phyloP scores from a whole-genome alignment of 2,888 invertebrate species.

The Monoplex corrugatus region DNA sequence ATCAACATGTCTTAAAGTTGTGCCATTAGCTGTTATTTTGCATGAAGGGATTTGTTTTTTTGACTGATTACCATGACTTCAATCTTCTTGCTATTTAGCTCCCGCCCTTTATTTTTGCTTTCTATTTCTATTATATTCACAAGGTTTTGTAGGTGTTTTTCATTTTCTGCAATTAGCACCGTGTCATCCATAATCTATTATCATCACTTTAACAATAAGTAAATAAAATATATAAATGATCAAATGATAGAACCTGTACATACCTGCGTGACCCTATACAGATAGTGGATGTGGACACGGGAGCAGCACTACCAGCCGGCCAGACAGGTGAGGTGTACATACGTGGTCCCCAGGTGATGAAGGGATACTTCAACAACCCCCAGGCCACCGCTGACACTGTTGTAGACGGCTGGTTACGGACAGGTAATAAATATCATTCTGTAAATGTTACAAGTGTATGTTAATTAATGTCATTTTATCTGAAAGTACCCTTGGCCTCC shows the following conservation, averaged over 20 bases:
- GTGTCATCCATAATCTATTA: too few species aligned
- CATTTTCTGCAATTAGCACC: neutral
- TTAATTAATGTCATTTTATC: neutral
- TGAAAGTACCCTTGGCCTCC: too few species aligned
- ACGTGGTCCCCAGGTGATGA: slow-evolving; percentile 90
- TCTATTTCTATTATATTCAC: too few species aligned
- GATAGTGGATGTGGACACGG: slow-evolving; percentile 81
- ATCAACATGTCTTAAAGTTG: too few species aligned
- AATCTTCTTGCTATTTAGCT: too few species aligned
- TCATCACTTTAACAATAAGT: too few species aligned
- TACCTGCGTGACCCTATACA: slow-evolving; percentile 44
- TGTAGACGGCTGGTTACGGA: slow-evolving; percentile 91
- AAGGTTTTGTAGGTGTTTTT: neutral
- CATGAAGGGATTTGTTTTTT: too few species aligned
- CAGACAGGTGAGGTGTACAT: slow-evolving; percentile 88
- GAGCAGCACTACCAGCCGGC: slow-evolving; percentile 84
- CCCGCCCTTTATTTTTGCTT: too few species aligned
- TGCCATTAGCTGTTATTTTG: too few species aligned
- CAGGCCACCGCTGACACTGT: slow-evolving; percentile 86
- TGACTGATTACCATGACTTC: too few species aligned
- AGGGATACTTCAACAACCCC: slow-evolving; percentile 90
- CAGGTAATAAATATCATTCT: slow-evolving; percentile 84
- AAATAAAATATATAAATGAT: too few species aligned
- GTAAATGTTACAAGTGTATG: too few species aligned
- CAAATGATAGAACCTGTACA: neutral